These are phyloP conservation scores for Eleginops maclovinus DNA, from an alignment of 2,113 vertebrate genomes.

Conservation along the genomic window DNA sequence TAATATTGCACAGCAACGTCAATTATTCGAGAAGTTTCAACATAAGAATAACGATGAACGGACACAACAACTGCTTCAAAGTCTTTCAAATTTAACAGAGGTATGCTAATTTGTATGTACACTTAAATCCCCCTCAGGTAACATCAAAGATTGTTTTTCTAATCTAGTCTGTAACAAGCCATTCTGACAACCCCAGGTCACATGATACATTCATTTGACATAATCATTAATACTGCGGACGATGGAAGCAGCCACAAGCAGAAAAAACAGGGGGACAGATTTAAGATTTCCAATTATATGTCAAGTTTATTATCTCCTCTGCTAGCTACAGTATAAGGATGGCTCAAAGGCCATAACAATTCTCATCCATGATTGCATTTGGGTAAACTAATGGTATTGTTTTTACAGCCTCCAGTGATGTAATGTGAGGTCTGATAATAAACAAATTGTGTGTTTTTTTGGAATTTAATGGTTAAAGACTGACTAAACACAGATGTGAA, in stretches of 20 bases:
- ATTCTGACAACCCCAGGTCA: conserved; percentile 52
- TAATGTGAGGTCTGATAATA: not conserved
- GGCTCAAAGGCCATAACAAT: not conserved
- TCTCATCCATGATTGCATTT: conserved; percentile 38
- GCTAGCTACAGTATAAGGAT: conserved; percentile 1
- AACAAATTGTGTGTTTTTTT: conserved; percentile 6
- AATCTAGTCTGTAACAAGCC: conserved; percentile 56
- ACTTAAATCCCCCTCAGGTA: conserved; percentile 34
- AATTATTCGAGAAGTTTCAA: not conserved
- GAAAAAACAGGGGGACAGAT: not conserved
- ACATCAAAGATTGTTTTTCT: conserved; percentile 51
- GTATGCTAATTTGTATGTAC: conserved; percentile 18
- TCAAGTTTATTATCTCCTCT: conserved; percentile 29
- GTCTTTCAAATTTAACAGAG: not conserved
- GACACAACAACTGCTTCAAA: conserved; percentile 8
- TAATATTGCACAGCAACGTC: not conserved
- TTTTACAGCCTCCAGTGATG: not conserved
- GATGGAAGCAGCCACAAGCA: conserved; percentile 23
- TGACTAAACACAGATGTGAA: not conserved
- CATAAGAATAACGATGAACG: not conserved
- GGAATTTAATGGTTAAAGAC: not conserved
- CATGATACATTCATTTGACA: conserved; percentile 57
- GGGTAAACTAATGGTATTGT: conserved; percentile 1
- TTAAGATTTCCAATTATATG: conserved; percentile 18
- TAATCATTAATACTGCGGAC: conserved; percentile 40